phyloP scores from a whole-genome alignment of 2,888 invertebrate genomes.

The Nemotelus pantherinus region DNA sequence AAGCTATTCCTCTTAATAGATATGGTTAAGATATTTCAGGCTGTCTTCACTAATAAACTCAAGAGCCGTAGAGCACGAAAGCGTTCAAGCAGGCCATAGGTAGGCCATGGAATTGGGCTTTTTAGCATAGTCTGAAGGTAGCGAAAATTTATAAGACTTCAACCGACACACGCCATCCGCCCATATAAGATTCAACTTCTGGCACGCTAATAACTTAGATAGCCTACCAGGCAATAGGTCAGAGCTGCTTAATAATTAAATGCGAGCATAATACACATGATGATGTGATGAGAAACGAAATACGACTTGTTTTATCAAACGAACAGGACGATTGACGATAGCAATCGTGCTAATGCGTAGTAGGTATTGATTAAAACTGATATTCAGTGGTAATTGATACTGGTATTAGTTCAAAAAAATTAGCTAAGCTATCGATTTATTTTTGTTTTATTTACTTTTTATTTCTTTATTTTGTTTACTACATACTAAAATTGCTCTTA shows the following conservation, averaged over 20 bases:
- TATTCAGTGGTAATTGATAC: too few species aligned
- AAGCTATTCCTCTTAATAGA: constrained; percentile 14
- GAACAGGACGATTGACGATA: too few species aligned
- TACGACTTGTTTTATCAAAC: too few species aligned
- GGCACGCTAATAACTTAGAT: not conserved
- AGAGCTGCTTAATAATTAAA: constrained; percentile 17
- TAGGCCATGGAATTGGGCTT: not conserved
- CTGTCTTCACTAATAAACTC: constrained; percentile 16
- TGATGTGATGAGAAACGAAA: too few species aligned
- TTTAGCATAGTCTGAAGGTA: not conserved
- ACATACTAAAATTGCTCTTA: too few species aligned
- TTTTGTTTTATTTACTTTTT: too few species aligned
- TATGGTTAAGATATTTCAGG: not conserved
- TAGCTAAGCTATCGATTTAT: too few species aligned
- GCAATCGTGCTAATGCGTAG: too few species aligned
- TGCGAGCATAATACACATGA: not conserved
- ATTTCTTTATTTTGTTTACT: too few species aligned
- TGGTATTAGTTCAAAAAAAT: too few species aligned
- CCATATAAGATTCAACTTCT: not conserved
- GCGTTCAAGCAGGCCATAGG: not conserved
- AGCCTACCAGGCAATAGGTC: not conserved
- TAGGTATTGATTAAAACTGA: too few species aligned
- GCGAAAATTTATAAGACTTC: not conserved
- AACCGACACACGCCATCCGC: too few species aligned
- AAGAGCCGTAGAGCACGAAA: constrained; percentile 1